Evolutionary conservation across 2,113 vertebrate genomes (phyloP).

Genomic region (Sialia sialis): DNA sequence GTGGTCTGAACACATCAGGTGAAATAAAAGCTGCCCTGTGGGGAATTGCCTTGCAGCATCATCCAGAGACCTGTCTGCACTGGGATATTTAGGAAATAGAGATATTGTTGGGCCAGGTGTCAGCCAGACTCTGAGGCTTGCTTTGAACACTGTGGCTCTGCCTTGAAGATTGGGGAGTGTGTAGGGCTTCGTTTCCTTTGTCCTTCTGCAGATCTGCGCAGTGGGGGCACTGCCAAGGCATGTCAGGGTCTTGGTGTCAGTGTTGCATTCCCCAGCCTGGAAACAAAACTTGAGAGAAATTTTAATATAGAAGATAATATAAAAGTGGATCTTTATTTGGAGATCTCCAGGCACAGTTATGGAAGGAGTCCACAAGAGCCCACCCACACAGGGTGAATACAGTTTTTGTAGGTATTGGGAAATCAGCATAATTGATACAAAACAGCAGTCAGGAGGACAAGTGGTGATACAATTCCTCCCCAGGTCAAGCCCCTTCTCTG

Average conservation of each 20-base stretch:
- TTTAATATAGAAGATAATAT: neutral
- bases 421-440: neutral
- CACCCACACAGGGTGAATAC: no score
- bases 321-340: neutral
- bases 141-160: neutral
- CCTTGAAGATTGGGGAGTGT: neutral
- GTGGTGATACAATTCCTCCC: neutral
- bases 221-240: neutral
- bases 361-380: no score
- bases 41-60: neutral
- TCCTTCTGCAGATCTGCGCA: neutral
- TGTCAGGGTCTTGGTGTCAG: rapidly evolving
- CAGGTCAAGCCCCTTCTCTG: neutral
- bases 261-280: neutral
- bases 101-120: neutral
- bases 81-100: neutral
- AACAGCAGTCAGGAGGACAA: neutral
- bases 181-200: neutral
- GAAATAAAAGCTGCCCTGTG: neutral
- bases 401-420: neutral
- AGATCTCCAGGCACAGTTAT: neutral
- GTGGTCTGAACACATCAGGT: neutral
- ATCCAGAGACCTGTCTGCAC: neutral
- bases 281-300: rapidly evolving
- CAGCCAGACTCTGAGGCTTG: neutral